Percentiles rank a stretch among this genome's conserved stretches.
Conservation (phyloP, 2,797 vertebrate genomes). For the Bucorvus abyssinicus region DNA sequence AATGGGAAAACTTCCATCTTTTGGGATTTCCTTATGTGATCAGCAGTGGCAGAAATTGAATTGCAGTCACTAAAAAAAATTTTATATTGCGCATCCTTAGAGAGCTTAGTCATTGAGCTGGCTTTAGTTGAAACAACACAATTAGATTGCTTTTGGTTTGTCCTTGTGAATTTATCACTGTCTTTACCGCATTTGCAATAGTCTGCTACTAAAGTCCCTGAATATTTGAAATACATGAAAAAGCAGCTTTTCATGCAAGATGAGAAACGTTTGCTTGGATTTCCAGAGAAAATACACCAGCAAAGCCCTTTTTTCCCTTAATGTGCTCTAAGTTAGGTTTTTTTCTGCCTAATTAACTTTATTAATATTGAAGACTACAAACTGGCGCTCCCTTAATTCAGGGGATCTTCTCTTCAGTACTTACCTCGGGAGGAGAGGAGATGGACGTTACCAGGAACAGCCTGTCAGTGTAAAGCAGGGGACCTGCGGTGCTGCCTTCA, state of each 20-base stretch:
- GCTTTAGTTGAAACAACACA: neutral
- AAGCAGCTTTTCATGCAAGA: neutral
- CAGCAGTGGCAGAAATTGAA: neutral
- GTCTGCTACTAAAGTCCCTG: neutral
- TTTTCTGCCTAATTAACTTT: slow-evolving; percentile 28
- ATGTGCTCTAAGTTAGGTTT: neutral
- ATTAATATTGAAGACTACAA: slow-evolving; percentile 27
- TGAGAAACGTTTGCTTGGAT: neutral
- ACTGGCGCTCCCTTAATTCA: neutral
- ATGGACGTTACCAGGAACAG: accelerated
- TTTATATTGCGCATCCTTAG: neutral
- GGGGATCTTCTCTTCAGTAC: neutral
- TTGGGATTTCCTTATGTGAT: neutral
- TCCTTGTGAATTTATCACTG: slow-evolving; percentile 17
- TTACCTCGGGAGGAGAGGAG: neutral
- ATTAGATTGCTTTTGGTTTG: slow-evolving; percentile 21
- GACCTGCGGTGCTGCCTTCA: neutral
- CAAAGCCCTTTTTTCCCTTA: neutral
- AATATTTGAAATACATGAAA: neutral
- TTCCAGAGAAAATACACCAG: neutral
- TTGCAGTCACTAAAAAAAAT: neutral
- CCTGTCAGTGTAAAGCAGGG: neutral
- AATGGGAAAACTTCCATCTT: neutral
- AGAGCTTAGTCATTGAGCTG: slow-evolving; percentile 4
- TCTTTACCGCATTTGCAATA: neutral